Percentiles rank a stretch among this genome's conserved stretches.
Conservation (phyloP, 1,140 invertebrate genomes). For the Drosophila jambulina region DNA sequence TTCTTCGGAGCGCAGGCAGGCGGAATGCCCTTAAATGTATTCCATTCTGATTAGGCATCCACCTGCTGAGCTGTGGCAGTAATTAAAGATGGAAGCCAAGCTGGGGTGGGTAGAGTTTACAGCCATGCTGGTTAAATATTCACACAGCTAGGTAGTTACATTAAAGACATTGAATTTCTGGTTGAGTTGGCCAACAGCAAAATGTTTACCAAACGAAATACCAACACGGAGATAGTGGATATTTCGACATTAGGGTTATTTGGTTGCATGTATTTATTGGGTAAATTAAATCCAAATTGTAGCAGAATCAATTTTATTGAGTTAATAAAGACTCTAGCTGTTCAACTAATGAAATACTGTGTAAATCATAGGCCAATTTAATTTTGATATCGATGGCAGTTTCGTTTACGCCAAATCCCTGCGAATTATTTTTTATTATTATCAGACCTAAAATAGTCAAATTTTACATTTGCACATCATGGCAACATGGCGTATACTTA, state of each 20-base stretch:
- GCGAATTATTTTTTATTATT: not conserved
- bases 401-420: not conserved
- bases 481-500: not conserved
- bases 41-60: slow-evolving; percentile 29
- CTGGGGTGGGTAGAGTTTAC: not conserved
- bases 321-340: not conserved
- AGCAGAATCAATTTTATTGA: not conserved
- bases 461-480: not conserved
- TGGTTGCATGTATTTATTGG: not conserved
- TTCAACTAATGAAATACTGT: not conserved
- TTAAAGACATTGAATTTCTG: slow-evolving; percentile 2
- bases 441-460: not conserved
- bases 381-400: not conserved
- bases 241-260: not conserved
- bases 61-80: slow-evolving; percentile 6
- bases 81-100: slow-evolving; percentile 12
- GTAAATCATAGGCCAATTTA: not conserved
- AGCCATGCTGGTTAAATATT: not conserved
- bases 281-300: too few species aligned
- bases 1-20: slow-evolving; percentile 34
- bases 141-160: not conserved
- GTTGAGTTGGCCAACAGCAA: not conserved
- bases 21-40: slow-evolving; percentile 54
- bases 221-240: too few species aligned
- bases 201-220: not conserved